Conservation (phyloP, 2,888 invertebrate genomes). For the Scelioninae gen. 1 region DNA sequence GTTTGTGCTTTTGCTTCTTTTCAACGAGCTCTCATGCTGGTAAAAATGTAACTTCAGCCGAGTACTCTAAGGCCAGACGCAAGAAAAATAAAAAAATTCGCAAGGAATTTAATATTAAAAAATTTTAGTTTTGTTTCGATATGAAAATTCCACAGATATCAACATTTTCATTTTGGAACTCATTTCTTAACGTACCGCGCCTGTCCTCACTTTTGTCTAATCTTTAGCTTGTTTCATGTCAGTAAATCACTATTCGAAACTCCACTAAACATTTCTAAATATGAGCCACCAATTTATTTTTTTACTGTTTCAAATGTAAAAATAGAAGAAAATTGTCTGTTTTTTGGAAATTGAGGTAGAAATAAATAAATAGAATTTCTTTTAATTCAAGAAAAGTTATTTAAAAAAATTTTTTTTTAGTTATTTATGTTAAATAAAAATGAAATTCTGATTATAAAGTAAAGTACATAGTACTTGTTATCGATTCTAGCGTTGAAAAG, state of each 20-base stretch:
- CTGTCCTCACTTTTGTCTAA: conserved; percentile 70
- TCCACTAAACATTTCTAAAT: no score
- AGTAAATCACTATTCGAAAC: conserved; percentile 32
- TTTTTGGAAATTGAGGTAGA: no score
- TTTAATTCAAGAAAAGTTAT: no score
- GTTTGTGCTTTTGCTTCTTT: conserved; percentile 42
- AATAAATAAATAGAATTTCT: no score
- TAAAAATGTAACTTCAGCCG: conserved; percentile 58
- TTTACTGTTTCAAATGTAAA: no score
- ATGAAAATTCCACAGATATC: conserved; percentile 84
- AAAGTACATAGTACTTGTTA: conserved; percentile 73
- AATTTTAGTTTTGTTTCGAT: conserved; percentile 83
- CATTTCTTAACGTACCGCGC: conserved; percentile 67
- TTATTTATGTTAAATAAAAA: conserved; percentile 4
- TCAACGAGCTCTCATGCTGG: conserved; percentile 37
- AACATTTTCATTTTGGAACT: conserved; percentile 72
- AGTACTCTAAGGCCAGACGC: conserved; percentile 59
- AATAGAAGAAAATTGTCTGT: no score
- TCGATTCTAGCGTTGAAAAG: conserved; percentile 74
- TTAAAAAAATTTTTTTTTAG: not conserved
- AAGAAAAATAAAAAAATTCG: conserved; percentile 76
- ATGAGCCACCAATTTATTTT: no score
- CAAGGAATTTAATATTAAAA: conserved; percentile 84
- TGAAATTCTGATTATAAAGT: conserved; percentile 31
- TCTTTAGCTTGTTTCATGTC: conserved; percentile 51